Evolutionary conservation across 1,140 invertebrate genomes (phyloP).

Genomic region (Polypedilum vanderplanki): DNA sequence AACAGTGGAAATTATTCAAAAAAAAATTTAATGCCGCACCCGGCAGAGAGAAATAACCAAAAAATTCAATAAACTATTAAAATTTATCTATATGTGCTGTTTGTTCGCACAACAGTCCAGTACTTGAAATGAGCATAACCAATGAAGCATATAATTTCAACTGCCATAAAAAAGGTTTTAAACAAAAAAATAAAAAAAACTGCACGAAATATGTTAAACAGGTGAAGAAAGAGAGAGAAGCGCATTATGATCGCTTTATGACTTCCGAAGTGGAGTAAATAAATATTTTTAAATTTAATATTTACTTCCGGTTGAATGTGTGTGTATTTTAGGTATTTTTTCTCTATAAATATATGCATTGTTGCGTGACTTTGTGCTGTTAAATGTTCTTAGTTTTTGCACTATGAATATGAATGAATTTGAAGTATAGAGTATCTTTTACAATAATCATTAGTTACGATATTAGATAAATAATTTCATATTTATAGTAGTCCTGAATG

Average conservation of each 20-base stretch:
- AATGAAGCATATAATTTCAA: constrained; percentile 4
- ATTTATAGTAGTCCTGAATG: too few relatives aligned
- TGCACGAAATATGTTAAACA: constrained; percentile 18
- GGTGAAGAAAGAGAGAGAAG: background rate
- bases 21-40: background rate
- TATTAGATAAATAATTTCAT: too few relatives aligned
- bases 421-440: too few relatives aligned
- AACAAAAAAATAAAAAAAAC: background rate
- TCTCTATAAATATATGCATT: background rate
- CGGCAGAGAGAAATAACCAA: background rate
- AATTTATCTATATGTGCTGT: background rate
- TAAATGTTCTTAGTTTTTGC: too few relatives aligned
- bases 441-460: too few relatives aligned
- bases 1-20: background rate
- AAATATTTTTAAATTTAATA: constrained; percentile 13
- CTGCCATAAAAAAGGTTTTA: background rate
- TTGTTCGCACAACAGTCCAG: background rate
- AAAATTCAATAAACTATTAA: background rate
- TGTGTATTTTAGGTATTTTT: background rate
- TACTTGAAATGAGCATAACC: background rate
- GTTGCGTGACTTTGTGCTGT: background rate
- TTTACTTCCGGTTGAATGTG: background rate
- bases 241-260: constrained; percentile 10
- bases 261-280: constrained; percentile 11
- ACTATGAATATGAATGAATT: too few relatives aligned